Evolutionary conservation across 2,797 vertebrate genomes (phyloP).

Genomic region (Myotis pilosus): DNA sequence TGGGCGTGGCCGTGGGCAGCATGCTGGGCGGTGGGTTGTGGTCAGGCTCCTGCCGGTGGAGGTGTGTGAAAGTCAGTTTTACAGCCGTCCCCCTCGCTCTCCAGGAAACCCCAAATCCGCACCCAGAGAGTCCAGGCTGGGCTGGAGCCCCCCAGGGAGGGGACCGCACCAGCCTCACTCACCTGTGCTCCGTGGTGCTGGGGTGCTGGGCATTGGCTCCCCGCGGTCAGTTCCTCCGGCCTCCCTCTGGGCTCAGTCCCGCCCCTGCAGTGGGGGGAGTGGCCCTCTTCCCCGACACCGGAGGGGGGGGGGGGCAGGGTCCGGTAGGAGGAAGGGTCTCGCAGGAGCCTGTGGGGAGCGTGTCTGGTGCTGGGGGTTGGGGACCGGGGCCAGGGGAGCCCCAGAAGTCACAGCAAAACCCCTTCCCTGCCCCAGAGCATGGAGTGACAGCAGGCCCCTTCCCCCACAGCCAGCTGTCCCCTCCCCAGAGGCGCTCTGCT

Average conservation of each 20-base stretch:
- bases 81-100: accelerated
- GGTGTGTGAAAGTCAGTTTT: accelerated
- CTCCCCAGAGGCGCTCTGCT: not conserved
- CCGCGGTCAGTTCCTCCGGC: accelerated
- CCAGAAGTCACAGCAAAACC: too few relatives aligned
- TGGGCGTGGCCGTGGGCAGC: accelerated
- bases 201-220: too few relatives aligned
- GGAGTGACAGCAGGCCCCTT: too few relatives aligned
- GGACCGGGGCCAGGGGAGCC: accelerated
- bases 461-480: too few relatives aligned
- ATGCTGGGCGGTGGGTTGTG: accelerated
- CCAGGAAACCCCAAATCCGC: not conserved
- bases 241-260: too few relatives aligned
- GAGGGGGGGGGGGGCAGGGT: accelerated
- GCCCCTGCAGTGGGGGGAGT: too few relatives aligned
- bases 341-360: too few relatives aligned
- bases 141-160: not conserved
- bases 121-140: accelerated
- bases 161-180: not conserved
- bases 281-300: accelerated
- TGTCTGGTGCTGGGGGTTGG: too few relatives aligned
- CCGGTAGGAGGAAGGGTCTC: not conserved
- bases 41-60: not conserved
- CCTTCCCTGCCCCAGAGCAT: too few relatives aligned
- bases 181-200: not conserved